Evolutionary conservation across 64 coral and sea anemone species (phyloP).

Genomic region (Montipora sp.): DNA sequence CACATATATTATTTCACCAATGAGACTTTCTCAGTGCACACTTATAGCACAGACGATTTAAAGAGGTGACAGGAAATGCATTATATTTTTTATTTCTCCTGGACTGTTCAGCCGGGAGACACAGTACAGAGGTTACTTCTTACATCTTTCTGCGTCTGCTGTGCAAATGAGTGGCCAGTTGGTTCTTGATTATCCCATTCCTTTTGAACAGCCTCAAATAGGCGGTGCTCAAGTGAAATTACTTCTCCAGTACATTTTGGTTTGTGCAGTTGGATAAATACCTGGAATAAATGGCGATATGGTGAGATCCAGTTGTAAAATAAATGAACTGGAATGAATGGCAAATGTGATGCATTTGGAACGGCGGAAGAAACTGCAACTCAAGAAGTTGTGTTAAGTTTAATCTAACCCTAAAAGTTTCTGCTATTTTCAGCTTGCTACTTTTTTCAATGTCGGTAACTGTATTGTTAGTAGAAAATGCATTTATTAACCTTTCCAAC

Average conservation of each 20-base stretch:
- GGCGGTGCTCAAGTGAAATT: slow-evolving; percentile 85
- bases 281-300: slow-evolving; percentile 25
- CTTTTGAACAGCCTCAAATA: slow-evolving; percentile 86
- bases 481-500: no score
- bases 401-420: no score
- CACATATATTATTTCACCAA: no score
- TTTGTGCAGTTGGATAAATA: slow-evolving; percentile 76
- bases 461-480: no score
- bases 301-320: background rate
- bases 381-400: background rate
- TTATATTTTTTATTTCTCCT: no score
- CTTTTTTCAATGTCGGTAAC: no score
- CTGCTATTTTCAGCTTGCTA: no score
- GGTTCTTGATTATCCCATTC: slow-evolving; percentile 94
- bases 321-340: background rate
- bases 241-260: slow-evolving; percentile 86
- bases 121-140: background rate
- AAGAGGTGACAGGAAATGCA: background rate
- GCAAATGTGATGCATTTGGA: background rate
- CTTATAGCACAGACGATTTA: no score
- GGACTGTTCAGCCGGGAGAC: background rate
- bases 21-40: no score
- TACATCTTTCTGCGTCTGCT: slow-evolving; percentile 96
- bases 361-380: background rate
- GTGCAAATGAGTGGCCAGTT: slow-evolving; percentile 74